These are phyloP conservation scores for Neuroterus valhalla DNA, from an alignment of 1,140 invertebrate genomes.

Conservation along the genomic window DNA sequence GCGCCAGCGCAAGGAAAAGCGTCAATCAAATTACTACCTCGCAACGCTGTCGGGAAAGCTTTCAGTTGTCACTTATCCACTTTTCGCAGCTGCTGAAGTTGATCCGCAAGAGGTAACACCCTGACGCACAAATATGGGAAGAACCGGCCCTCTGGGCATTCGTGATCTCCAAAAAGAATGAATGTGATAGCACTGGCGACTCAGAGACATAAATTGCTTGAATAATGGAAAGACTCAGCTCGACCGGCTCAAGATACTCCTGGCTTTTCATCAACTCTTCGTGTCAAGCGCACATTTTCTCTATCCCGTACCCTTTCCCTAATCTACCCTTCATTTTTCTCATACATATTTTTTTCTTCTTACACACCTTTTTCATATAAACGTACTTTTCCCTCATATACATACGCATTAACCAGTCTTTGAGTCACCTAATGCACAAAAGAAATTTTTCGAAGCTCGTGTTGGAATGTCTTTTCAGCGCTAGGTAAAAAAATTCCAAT, in stretches of 20 bases:
- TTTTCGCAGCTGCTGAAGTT: constrained; percentile 1
- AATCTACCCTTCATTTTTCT: neutral
- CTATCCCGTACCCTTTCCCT: neutral
- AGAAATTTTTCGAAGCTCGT: no score
- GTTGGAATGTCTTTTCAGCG: no score
- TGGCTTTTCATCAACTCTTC: constrained; percentile 48
- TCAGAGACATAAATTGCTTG: constrained; percentile 60
- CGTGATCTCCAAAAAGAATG: neutral
- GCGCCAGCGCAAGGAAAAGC: neutral
- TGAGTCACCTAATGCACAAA: no score
- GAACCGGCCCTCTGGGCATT: neutral
- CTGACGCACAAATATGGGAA: constrained; percentile 6
- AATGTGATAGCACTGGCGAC: neutral
- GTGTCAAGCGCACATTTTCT: constrained; percentile 31
- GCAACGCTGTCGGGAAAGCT: neutral
- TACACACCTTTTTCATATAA: neutral
- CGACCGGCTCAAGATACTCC: constrained; percentile 36
- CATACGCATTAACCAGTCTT: no score
- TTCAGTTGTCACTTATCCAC: constrained; percentile 24
- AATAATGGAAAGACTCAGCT: constrained; percentile 58
- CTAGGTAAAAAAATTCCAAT: no score
- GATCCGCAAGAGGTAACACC: constrained; percentile 8
- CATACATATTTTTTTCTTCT: constrained; percentile 9
- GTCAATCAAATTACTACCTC: constrained; percentile 26
- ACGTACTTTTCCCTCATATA: no score